These are phyloP conservation scores for Stegana nigrithorax DNA, from an alignment of 2,888 invertebrate genomes.

Conservation along the genomic window DNA sequence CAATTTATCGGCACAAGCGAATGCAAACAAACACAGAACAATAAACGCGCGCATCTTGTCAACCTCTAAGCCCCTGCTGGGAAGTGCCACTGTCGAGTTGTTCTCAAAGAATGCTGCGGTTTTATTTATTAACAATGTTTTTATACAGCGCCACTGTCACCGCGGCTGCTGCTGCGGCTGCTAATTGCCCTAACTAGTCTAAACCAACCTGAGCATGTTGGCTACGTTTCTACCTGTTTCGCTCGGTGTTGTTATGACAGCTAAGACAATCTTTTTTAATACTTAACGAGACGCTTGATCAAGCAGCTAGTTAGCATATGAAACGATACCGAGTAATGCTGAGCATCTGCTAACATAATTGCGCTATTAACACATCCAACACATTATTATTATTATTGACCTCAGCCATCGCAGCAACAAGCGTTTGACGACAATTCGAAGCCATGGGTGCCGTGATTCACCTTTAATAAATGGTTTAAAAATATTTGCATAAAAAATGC, in stretches of 20 bases:
- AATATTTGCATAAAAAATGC: constrained; percentile 49
- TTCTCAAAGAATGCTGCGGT: constrained; percentile 48
- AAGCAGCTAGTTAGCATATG: not conserved
- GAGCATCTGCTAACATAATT: constrained; percentile 59
- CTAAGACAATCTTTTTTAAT: not conserved
- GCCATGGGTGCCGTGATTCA: constrained; percentile 46
- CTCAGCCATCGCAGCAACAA: constrained; percentile 49
- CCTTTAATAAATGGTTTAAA: constrained; percentile 56
- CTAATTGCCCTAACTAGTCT: constrained; percentile 41
- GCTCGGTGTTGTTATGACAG: constrained; percentile 11
- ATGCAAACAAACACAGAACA: constrained; percentile 43
- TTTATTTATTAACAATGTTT: constrained; percentile 46
- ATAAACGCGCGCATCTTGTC: constrained; percentile 48
- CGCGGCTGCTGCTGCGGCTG: constrained; percentile 28
- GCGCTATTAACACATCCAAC: constrained; percentile 59
- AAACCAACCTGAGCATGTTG: constrained; percentile 42
- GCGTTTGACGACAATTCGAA: not conserved
- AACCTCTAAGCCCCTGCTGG: constrained; percentile 1
- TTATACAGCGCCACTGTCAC: constrained; percentile 52
- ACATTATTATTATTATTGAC: constrained; percentile 53
- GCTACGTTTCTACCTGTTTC: constrained; percentile 26
- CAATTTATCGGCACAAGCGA: constrained; percentile 41
- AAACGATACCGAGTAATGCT: constrained; percentile 40
- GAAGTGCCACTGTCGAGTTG: constrained; percentile 24
- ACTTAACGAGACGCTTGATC: no score